A percentile compares a stretch with the other conserved stretches of the same genome.
Evolutionary conservation across 2,113 vertebrate genomes (phyloP).

Genomic region (Cyprinodon variegatus): DNA sequence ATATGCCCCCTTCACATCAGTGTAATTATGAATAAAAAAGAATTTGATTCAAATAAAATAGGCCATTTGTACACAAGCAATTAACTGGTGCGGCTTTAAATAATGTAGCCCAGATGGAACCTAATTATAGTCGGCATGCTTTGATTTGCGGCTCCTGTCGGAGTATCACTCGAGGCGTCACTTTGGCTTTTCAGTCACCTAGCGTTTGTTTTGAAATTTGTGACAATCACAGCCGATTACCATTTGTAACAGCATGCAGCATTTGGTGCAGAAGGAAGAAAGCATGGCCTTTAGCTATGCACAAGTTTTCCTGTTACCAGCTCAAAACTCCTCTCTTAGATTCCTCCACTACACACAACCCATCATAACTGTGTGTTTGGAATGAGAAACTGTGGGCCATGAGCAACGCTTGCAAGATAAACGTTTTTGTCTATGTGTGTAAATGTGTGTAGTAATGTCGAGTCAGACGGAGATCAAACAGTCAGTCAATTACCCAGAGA

Average conservation of each 20-base stretch:
- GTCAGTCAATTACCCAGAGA: constrained; percentile 72
- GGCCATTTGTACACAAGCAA: constrained; percentile 83
- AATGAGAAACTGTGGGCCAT: not conserved
- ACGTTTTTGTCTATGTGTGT: constrained; percentile 35
- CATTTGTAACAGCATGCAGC: constrained; percentile 73
- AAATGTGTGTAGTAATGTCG: constrained; percentile 50
- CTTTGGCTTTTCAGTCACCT: constrained; percentile 80
- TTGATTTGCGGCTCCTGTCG: constrained; percentile 77
- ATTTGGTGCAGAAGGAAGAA: constrained; percentile 72
- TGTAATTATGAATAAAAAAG: constrained; percentile 79
- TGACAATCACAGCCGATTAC: constrained; percentile 80
- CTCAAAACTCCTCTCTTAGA: constrained; percentile 65
- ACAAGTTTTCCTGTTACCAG: constrained; percentile 72
- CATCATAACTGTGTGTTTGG: constrained; percentile 62
- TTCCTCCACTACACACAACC: constrained; percentile 62
- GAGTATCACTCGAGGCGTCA: constrained; percentile 77
- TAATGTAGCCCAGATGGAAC: constrained; percentile 83
- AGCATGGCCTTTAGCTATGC: constrained; percentile 77
- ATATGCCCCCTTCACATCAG: constrained; percentile 70
- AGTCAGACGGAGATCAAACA: constrained; percentile 71
- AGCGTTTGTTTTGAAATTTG: constrained; percentile 80
- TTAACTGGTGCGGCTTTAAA: constrained; percentile 81
- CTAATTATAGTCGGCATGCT: constrained; percentile 82
- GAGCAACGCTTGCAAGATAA: constrained; percentile 37
- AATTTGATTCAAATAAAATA: constrained; percentile 82